Evolutionary conservation across 2,797 vertebrate species (phyloP), one percentile per base, ranked within the genome.

Genomic region (Graptemys geographica): DNA sequence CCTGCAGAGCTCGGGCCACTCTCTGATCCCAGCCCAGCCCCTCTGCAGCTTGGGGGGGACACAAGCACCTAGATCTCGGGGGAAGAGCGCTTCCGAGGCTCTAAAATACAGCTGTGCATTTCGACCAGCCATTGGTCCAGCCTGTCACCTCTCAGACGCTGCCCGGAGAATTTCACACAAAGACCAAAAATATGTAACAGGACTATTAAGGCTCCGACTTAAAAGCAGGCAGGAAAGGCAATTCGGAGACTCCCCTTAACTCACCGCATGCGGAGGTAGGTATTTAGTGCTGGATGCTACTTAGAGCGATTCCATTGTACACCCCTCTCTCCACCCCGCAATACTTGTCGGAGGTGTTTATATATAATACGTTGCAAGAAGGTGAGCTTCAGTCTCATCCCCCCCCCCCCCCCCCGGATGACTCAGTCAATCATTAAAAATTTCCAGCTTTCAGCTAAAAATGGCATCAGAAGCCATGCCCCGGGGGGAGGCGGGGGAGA

Each of bases 381-480:
- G 56, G 69, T 72, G 82, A 86, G 79, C 37, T 41, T 56, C 79
- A 56, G 51, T 83, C 57, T 69, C 47, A n/a, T 79, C 72, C 65
- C 28, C 49, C 21, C 28, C 53, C 8, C 12, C 53, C 95, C 76
- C 37, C 11, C 3, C 33, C 88, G n/a, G 62, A 94, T 97, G 96
- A 97, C 91, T 96, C 97, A 95, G 92, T 53, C 2, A 0, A 25
- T 96, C 95, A 97, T 96, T 96, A 96, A 97, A 97, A 91, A 96
- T 94, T 93, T 92, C 94, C 96, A 98, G 89, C 95, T 96, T 87
- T 81, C 84, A 94, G 95, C 96, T 98, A 96, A 97, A 98, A 97
- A 96, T 90, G 94, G 97, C 88, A 97, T 89, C 93, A 93, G 95
- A 95, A 97, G 89, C 82, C 0, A 62, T 96, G 92, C 93, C 93